Conservation (phyloP, 1,140 invertebrate species). For the Branchinecta lindahli region DNA sequence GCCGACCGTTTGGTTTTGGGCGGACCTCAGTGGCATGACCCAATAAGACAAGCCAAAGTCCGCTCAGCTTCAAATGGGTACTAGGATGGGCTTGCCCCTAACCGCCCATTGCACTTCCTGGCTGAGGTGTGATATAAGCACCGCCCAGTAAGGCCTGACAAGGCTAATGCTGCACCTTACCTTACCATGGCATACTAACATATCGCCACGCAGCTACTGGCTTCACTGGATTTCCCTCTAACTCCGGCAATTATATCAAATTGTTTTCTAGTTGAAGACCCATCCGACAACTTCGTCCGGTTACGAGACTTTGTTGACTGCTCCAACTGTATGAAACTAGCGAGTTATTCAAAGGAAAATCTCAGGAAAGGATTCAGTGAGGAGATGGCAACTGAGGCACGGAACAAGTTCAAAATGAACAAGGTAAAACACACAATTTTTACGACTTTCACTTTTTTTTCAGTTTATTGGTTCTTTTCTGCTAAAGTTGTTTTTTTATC, state of each 20-base stretch:
- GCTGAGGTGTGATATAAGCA: too few relatives aligned
- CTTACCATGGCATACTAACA: too few relatives aligned
- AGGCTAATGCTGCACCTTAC: too few relatives aligned
- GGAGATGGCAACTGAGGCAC: constrained; percentile 59
- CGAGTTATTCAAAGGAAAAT: constrained; percentile 46
- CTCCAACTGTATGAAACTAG: constrained; percentile 49
- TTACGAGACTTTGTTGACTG: constrained; percentile 78
- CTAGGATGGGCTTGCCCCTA: background rate
- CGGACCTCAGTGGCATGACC: background rate
- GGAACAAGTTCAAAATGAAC: constrained; percentile 54
- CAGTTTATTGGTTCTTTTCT: constrained; percentile 25
- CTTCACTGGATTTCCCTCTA: too few relatives aligned
- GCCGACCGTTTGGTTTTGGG: too few relatives aligned
- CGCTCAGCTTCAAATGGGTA: constrained; percentile 4
- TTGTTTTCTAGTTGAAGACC: constrained; percentile 62
- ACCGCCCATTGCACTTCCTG: too few relatives aligned
- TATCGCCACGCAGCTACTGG: too few relatives aligned
- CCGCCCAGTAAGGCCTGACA: too few relatives aligned
- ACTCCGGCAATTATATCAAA: too few relatives aligned
- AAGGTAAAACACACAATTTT: constrained; percentile 37
- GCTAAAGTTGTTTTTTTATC: constrained; percentile 25
- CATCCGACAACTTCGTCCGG: constrained; percentile 69
- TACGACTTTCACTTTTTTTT: constrained; percentile 14
- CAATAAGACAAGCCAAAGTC: background rate
- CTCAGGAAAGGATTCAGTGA: constrained; percentile 53